These are phyloP conservation scores for Pygathrix nemaeus DNA, from an alignment of 2,113 vertebrate species.

Conservation along the genomic window DNA sequence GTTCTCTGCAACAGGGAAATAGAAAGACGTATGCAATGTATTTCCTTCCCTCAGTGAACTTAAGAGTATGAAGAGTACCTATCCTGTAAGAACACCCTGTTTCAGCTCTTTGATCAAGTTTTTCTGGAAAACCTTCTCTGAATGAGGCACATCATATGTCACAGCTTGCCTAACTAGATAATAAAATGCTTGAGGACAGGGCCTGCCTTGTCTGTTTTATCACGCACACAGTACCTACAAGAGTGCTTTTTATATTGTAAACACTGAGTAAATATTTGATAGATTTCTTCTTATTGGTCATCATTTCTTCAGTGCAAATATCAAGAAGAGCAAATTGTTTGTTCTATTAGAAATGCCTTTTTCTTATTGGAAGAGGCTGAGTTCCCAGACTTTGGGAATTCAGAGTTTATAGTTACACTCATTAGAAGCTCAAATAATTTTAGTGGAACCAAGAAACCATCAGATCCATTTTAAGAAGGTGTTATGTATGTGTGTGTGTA, in stretches of 20 bases:
- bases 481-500: background rate
- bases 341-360: background rate
- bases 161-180: background rate
- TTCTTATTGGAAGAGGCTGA: background rate
- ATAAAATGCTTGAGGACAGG: background rate
- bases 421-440: background rate
- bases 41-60: background rate
- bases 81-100: background rate
- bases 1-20: background rate
- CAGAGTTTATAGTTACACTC: background rate
- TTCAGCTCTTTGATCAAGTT: background rate
- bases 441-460: background rate
- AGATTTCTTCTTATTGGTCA: background rate
- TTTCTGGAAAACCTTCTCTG: background rate
- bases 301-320: conserved; percentile 11
- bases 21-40: background rate
- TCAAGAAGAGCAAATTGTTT: background rate
- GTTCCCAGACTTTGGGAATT: background rate
- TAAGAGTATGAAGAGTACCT: background rate
- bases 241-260: background rate
- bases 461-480: background rate
- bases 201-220: background rate
- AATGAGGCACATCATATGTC: background rate
- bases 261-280: background rate
- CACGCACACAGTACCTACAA: background rate